Percentiles rank a stretch among this genome's conserved stretches.
Evolutionary conservation across 2,888 invertebrate species (phyloP).

Genomic region (Aleiodes testaceus): DNA sequence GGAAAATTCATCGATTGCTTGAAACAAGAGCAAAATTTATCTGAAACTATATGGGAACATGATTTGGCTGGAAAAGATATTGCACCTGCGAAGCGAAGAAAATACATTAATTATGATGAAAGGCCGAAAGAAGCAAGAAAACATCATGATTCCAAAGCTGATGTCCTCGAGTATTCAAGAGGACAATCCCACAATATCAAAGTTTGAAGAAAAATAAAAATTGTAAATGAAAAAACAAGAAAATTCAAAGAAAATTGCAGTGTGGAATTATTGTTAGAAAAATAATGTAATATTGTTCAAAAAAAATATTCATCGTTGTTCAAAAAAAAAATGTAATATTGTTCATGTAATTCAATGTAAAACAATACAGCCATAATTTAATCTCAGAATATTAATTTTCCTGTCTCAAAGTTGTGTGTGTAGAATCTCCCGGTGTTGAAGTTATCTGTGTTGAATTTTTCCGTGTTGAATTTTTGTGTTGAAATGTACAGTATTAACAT

Average conservation of each 20-base stretch:
- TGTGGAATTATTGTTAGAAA: too few relatives aligned
- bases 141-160: not conserved
- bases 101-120: not conserved
- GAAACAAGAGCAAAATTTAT: constrained; percentile 41
- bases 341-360: too few relatives aligned
- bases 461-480: not conserved
- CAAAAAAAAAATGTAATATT: too few relatives aligned
- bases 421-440: not conserved
- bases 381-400: too few relatives aligned
- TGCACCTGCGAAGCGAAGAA: not conserved
- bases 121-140: not conserved
- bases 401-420: too few relatives aligned
- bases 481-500: too few relatives aligned
- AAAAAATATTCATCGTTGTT: too few relatives aligned
- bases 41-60: constrained; percentile 28
- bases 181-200: not conserved
- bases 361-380: too few relatives aligned
- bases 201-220: too few relatives aligned
- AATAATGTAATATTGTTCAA: too few relatives aligned
- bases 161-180: not conserved
- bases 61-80: constrained; percentile 10
- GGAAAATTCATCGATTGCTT: constrained; percentile 42
- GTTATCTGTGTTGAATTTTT: not conserved
- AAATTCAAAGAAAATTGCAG: too few relatives aligned
- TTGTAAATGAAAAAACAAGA: too few relatives aligned